These are phyloP conservation scores for Xestia rhomboidea DNA, from an alignment of 2,888 invertebrate genomes.

Conservation along the genomic window DNA sequence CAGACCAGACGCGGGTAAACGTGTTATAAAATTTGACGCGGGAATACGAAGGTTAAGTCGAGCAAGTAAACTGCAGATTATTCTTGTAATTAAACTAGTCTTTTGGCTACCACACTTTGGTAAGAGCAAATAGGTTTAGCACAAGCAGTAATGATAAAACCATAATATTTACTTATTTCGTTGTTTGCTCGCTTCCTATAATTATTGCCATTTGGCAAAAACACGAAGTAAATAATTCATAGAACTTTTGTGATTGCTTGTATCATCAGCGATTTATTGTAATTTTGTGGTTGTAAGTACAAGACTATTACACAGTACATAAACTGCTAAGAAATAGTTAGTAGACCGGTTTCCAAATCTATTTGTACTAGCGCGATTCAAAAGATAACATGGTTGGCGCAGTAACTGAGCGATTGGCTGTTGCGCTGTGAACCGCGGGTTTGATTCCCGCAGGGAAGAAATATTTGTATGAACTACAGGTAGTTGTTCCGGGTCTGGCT, in stretches of 20 bases:
- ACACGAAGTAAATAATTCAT: constrained; percentile 44
- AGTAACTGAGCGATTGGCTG: neutral
- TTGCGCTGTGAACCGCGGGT: neutral
- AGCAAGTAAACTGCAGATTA: neutral
- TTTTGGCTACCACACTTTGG: neutral
- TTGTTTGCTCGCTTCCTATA: constrained; percentile 37
- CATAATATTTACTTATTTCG: constrained; percentile 25
- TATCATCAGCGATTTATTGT: constrained; percentile 15
- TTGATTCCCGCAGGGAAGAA: neutral
- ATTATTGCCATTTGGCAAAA: constrained; percentile 37
- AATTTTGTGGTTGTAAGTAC: constrained; percentile 7
- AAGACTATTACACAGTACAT: no score
- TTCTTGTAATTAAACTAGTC: neutral
- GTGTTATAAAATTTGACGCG: no score
- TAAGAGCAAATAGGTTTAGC: neutral
- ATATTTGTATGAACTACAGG: neutral
- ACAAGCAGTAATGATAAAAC: constrained; percentile 10
- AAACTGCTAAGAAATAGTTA: neutral
- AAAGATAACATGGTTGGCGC: neutral
- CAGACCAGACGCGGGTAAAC: no score
- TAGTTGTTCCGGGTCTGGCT: neutral
- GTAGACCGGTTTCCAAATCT: neutral
- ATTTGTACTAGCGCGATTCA: neutral
- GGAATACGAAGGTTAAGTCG: no score
- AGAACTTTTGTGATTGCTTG: constrained; percentile 20